These are phyloP conservation scores for Drosophila niveifrons DNA, from an alignment of 2,888 invertebrate species.

Conservation along the genomic window DNA sequence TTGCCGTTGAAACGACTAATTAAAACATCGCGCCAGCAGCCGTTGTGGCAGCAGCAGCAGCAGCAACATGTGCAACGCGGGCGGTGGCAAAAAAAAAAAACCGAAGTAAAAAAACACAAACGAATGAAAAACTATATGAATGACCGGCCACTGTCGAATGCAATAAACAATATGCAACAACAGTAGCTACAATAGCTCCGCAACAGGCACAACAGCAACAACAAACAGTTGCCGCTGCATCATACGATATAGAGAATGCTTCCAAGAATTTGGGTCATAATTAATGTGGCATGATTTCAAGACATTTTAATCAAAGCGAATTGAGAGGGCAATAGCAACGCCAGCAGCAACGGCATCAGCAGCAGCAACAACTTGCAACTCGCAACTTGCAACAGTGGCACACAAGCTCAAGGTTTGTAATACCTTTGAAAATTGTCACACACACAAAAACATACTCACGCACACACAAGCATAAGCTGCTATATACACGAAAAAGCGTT, in stretches of 20 bases:
- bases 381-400: slow-evolving; percentile 14
- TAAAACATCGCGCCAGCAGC: slow-evolving; percentile 83
- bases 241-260: slow-evolving; percentile 80
- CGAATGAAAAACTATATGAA: slow-evolving; percentile 65
- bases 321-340: slow-evolving; percentile 51
- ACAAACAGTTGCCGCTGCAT: slow-evolving; percentile 76
- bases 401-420: slow-evolving; percentile 42
- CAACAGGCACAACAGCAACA: slow-evolving; percentile 32
- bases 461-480: not conserved
- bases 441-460: slow-evolving; percentile 11
- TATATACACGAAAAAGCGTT: slow-evolving; percentile 12
- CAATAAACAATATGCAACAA: slow-evolving; percentile 73
- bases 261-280: slow-evolving; percentile 86
- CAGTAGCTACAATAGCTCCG: slow-evolving; percentile 42
- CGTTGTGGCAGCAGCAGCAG: slow-evolving; percentile 29
- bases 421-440: slow-evolving; percentile 66
- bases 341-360: slow-evolving; percentile 15
- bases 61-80: slow-evolving; percentile 58
- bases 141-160: slow-evolving; percentile 83
- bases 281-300: slow-evolving; percentile 85
- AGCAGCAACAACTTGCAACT: slow-evolving; percentile 9
- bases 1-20: slow-evolving; percentile 80
- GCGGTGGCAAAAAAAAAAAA: slow-evolving; percentile 49
- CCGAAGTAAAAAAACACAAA: not conserved
- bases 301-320: slow-evolving; percentile 77